Base-by-base conservation (phyloP, 2,888 invertebrate species). In the Idaea aversata region DNA sequence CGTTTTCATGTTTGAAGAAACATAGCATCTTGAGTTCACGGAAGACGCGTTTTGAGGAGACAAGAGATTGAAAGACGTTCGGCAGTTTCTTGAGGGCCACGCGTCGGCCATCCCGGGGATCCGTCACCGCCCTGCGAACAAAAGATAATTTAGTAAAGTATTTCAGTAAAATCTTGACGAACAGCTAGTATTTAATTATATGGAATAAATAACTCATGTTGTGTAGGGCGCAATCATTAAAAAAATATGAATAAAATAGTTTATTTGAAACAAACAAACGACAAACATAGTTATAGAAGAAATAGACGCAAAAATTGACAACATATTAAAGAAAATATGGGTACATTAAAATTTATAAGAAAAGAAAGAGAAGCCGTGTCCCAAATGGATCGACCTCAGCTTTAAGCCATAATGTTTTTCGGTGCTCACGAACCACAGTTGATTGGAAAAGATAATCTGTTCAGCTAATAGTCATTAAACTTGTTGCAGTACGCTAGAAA, bases 1-100 rank as follows among this genome's bases (percentile, higher is more conserved):
- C 99, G 93, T 99, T 99, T 94, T 99, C 99, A 93, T 99, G 99
- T 95, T 99, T 98, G 95, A 99, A 99, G 94, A 98, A 99, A 93
- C 98, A 98, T 76, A 99, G 95, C 99, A 99, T 99, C 94, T 98
- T 98, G 85, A 99, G 95, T 94, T 99, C 99, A 78, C 99, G 95
- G 94, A 99, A 99, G 81, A 99, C 99, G 83, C 99, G 96, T 90
- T 99, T 99, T 88, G 99, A 98, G 83, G 99, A 99, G 84, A 99
- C 98, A 88, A 99, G 95, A 86, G 99, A 99, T 94, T 99, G 99
- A 96, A 99, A 99, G 92, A 99, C 99, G 94, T 99, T 99, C 78
- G 99, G 99, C 95, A 99, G 96, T 94, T 99, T 99, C 94, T 99
- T 99, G 82, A 99, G 95, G 77, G 99, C 99, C 82, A 99, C 99